These are phyloP conservation scores for Yoshiicerus persimilis DNA, from an alignment of 1,140 invertebrate genomes.

Conservation along the genomic window DNA sequence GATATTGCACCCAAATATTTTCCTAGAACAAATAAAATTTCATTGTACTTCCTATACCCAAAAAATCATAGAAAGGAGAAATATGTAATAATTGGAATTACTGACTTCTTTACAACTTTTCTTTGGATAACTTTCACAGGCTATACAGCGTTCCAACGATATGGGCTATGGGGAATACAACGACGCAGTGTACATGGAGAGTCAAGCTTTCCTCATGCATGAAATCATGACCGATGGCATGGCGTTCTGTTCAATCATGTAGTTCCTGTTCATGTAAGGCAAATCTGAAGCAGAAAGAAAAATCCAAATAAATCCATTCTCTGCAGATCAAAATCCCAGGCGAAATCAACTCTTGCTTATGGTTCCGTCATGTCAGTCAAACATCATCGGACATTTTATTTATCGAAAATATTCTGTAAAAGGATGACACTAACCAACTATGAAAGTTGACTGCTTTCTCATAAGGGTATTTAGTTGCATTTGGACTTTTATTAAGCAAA, in stretches of 20 bases:
- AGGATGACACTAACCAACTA: background rate
- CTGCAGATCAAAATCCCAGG: background rate
- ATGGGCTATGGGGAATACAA: constrained; percentile 29
- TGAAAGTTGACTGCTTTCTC: no score
- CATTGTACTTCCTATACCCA: no score
- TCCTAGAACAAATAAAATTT: no score
- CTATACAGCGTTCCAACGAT: constrained; percentile 17
- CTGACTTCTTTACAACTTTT: background rate
- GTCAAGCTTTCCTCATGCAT: constrained; percentile 48
- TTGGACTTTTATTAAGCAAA: no score
- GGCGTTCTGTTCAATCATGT: constrained; percentile 47
- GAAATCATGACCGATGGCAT: constrained; percentile 49
- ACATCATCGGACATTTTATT: background rate
- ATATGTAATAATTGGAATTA: background rate
- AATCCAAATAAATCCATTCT: background rate
- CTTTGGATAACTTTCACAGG: constrained; percentile 17
- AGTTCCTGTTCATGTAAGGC: constrained; percentile 2
- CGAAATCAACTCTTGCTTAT: background rate
- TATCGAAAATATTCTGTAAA: background rate
- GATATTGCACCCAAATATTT: no score
- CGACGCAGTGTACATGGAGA: constrained; percentile 48
- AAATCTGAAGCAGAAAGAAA: background rate
- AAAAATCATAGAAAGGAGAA: no score
- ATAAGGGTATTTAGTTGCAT: no score
- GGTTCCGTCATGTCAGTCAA: background rate